A percentile compares a stretch with the other conserved stretches of the same genome.
Conservation (phyloP, 37 sponge, comb jelly and placozoan species). For the Spongilla lacustris region DNA sequence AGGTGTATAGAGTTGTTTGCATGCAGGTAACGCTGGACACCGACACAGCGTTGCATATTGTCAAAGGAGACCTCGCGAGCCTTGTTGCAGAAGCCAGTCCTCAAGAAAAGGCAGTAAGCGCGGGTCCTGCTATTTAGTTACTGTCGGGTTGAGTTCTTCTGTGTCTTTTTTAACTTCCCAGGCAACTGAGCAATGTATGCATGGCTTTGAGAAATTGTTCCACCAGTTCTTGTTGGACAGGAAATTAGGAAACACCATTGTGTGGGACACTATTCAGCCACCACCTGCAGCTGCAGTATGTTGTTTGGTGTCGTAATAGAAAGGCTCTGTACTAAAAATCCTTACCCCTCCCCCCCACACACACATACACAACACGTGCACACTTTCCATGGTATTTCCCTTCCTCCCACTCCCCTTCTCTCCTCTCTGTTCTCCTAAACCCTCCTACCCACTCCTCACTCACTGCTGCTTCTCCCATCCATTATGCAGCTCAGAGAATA, state of each 20-base stretch:
- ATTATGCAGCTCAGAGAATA: slow-evolving; percentile 32
- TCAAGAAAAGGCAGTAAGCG: slow-evolving; percentile 20
- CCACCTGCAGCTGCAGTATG: not conserved
- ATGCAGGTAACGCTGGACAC: slow-evolving; percentile 52
- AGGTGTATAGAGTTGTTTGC: not conserved
- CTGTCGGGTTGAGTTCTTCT: not conserved
- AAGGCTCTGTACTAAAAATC: not conserved
- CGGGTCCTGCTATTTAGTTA: not conserved
- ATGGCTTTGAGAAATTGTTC: slow-evolving; percentile 63
- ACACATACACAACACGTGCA: too few relatives aligned
- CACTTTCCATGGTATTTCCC: not conserved
- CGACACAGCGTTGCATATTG: slow-evolving; percentile 51
- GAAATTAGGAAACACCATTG: slow-evolving; percentile 39
- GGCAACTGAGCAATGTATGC: not conserved
- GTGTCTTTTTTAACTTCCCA: not conserved
- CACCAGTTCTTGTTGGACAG: slow-evolving; percentile 61
- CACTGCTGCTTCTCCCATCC: not conserved
- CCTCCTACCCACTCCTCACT: not conserved
- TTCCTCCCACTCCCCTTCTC: not conserved
- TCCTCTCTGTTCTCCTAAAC: too few relatives aligned
- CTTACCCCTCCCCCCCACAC: not conserved
- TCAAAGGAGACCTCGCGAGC: slow-evolving; percentile 41
- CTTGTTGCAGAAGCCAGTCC: slow-evolving; percentile 17
- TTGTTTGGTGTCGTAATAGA: not conserved
- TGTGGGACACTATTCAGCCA: slow-evolving; percentile 69